Conservation (phyloP, 2,888 invertebrate species). For the Pandemis heparana region DNA sequence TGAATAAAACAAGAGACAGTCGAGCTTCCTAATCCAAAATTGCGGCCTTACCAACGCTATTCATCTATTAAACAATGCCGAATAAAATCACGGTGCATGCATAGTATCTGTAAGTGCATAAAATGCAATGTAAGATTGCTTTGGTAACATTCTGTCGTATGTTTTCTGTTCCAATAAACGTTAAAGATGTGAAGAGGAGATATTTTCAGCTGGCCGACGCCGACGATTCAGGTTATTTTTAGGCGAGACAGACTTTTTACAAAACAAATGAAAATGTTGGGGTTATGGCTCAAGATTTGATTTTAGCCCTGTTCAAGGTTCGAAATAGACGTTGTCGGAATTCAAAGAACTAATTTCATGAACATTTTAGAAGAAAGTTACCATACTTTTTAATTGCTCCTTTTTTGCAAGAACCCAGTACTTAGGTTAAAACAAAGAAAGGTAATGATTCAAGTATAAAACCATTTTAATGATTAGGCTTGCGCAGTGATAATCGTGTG, state of each 20-base stretch:
- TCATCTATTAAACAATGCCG: background rate
- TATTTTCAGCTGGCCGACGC: conserved; percentile 75
- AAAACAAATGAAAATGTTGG: conserved; percentile 78
- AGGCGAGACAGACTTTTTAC: conserved; percentile 81
- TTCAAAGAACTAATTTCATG: background rate
- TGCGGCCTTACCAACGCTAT: background rate
- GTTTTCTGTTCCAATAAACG: conserved; percentile 64
- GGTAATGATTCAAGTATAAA: no score
- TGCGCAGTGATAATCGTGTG: no score
- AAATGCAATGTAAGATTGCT: conserved; percentile 41
- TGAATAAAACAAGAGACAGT: no score
- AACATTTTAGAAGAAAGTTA: no score
- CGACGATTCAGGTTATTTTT: conserved; percentile 77
- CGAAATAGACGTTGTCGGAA: background rate
- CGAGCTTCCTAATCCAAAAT: no score
- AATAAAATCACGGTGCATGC: conserved; percentile 21
- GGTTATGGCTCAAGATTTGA: conserved; percentile 67
- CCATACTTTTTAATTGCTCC: no score
- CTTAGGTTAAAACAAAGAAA: no score
- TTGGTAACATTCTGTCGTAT: conserved; percentile 48
- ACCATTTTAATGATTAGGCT: no score
- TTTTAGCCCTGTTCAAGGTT: conserved; percentile 7
- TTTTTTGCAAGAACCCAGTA: no score
- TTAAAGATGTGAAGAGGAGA: conserved; percentile 63
- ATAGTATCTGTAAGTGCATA: conserved; percentile 31